A percentile compares a stretch with the other conserved stretches of the same genome.
These are phyloP conservation scores for Chaetodon trifascialis DNA, from an alignment of 2,113 vertebrate species.

Conservation along the genomic window DNA sequence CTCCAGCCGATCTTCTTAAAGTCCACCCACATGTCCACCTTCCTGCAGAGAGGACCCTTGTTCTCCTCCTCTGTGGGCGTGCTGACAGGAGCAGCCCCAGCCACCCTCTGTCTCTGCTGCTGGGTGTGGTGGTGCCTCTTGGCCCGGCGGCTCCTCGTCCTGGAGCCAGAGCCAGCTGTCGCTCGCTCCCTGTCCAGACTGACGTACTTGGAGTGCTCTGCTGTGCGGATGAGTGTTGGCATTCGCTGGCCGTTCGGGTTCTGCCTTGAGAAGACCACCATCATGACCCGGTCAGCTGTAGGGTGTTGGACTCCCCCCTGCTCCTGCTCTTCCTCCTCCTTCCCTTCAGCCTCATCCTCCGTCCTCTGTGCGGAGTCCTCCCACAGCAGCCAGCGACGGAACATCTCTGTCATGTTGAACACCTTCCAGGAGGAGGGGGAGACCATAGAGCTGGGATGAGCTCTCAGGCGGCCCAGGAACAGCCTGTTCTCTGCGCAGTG, in stretches of 20 bases:
- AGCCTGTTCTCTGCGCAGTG: conserved; percentile 74
- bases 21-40: conserved; percentile 91
- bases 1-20: conserved; percentile 90
- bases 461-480: conserved; percentile 83
- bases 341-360: background rate
- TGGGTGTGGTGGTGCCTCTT: conserved; percentile 66
- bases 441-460: conserved; percentile 50
- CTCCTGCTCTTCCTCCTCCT: background rate
- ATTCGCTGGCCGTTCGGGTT: conserved; percentile 40
- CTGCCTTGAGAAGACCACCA: conserved; percentile 89
- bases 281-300: conserved; percentile 78
- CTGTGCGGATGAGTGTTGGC: conserved; percentile 86
- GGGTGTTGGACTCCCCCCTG: conserved; percentile 58
- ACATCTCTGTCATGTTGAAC: conserved; percentile 86
- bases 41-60: conserved; percentile 79
- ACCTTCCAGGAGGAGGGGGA: conserved; percentile 85
- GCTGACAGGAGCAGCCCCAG: background rate
- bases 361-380: background rate
- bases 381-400: conserved; percentile 84
- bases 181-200: conserved; percentile 65
- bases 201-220: conserved; percentile 87
- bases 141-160: conserved; percentile 45
- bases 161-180: fast-evolving
- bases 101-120: conserved; percentile 66
- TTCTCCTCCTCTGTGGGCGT: conserved; percentile 32